Evolutionary conservation across 2,113 vertebrate genomes (phyloP).

Genomic region (Gorsachius goisagi): DNA sequence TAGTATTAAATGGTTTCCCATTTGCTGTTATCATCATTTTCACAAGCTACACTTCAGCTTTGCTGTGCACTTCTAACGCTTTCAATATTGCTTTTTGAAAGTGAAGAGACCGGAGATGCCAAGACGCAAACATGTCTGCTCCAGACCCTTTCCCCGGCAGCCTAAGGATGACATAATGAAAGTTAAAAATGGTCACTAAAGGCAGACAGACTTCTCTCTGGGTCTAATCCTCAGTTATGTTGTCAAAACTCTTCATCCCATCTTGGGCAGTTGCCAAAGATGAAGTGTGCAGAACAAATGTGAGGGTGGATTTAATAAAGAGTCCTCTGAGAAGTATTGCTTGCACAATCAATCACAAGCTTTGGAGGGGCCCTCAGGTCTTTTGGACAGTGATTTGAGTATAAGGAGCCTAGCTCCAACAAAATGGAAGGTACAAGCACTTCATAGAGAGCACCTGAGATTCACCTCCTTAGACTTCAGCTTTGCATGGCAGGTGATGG

Average conservation of each 20-base stretch:
- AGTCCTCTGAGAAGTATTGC: background rate
- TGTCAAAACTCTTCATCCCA: background rate
- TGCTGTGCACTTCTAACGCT: background rate
- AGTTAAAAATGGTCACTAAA: background rate
- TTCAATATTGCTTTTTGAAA: conserved; percentile 1
- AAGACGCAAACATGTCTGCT: accelerated
- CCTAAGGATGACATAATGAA: background rate
- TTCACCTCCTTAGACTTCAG: background rate
- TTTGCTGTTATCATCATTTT: conserved; percentile 56
- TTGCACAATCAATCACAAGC: background rate
- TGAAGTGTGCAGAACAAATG: background rate
- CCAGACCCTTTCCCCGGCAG: background rate
- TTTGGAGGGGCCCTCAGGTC: background rate
- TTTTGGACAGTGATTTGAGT: background rate
- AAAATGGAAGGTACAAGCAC: background rate
- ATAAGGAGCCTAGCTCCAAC: background rate
- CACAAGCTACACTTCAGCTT: background rate
- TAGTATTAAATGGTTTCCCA: background rate
- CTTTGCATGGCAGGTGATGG: background rate
- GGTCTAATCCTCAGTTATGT: background rate
- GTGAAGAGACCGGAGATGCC: background rate
- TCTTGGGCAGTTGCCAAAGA: background rate
- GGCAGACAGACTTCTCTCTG: background rate
- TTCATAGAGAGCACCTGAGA: background rate
- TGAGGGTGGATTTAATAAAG: conserved; percentile 2